phyloP scores from a whole-genome alignment of 1,140 invertebrate species.

The Drosophila miranda region DNA sequence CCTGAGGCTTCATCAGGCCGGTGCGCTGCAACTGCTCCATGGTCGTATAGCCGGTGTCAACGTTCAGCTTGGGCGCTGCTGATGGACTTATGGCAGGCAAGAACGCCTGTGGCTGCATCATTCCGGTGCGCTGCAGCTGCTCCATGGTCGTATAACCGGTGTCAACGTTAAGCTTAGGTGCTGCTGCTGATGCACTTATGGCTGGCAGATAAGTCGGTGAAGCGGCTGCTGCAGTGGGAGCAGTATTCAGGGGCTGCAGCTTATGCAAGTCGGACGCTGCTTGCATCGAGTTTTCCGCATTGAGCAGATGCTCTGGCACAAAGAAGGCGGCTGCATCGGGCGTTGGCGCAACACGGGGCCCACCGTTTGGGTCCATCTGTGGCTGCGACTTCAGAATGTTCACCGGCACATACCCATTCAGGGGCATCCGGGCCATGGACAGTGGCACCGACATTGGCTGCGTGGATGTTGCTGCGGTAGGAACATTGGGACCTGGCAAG shows the following conservation, averaged over 20 bases:
- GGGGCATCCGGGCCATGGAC: conserved; percentile 21
- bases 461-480: not conserved
- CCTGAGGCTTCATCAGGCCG: conserved; percentile 51
- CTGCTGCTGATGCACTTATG: not conserved
- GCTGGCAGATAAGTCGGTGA: conserved; percentile 1
- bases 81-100: not conserved
- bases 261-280: conserved; percentile 59
- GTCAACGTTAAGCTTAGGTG: conserved; percentile 24
- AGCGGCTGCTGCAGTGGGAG: not conserved
- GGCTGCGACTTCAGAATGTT: conserved; percentile 42
- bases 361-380: too few species aligned
- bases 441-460: not conserved
- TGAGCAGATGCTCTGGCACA: conserved; percentile 53
- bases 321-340: conserved; percentile 14
- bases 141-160: conserved; percentile 70
- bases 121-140: conserved; percentile 53
- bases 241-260: conserved; percentile 38
- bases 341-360: not conserved
- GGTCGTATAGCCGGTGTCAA: conserved; percentile 59
- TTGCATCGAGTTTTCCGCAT: conserved; percentile 60
- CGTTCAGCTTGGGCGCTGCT: conserved; percentile 14
- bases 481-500: conserved; percentile 11
- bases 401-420: conserved; percentile 64
- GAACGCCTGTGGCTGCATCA: conserved; percentile 46
- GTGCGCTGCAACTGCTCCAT: conserved; percentile 65